phyloP scores from a whole-genome alignment of 2,113 vertebrate genomes.

The Puffinus mauretanicus region DNA sequence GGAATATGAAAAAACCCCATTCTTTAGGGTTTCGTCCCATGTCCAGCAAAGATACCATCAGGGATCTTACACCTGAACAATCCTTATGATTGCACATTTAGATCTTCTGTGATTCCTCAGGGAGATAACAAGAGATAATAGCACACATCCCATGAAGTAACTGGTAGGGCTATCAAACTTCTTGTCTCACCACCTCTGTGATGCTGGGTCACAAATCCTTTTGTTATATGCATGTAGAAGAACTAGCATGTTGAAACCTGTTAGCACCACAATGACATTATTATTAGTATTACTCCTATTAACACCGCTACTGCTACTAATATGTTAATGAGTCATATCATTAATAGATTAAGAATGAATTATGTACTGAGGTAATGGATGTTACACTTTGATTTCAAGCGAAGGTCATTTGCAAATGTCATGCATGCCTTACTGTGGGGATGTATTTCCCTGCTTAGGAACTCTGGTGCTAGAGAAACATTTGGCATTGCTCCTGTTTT shows the following conservation, averaged over 20 bases:
- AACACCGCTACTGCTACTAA: not conserved
- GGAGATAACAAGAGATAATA: not conserved
- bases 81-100: not conserved
- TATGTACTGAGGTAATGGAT: not conserved
- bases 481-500: slow-evolving; percentile 25
- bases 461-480: not conserved
- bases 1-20: not conserved
- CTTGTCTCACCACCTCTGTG: not conserved
- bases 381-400: not conserved
- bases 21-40: not conserved
- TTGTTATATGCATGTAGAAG: not conserved
- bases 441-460: not conserved
- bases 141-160: not conserved
- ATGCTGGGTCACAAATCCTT: slow-evolving; percentile 7
- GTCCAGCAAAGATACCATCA: not conserved
- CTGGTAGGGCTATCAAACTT: not conserved
- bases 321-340: slow-evolving; percentile 47
- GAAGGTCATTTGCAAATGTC: slow-evolving; percentile 20
- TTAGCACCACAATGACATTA: not conserved
- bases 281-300: slow-evolving; percentile 5
- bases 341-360: slow-evolving; percentile 55
- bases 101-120: not conserved
- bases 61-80: not conserved
- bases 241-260: not conserved
- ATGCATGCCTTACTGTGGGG: not conserved